Evolutionary conservation across 2,888 invertebrate genomes (phyloP), one percentile per base, ranked within the genome.

Genomic region (Drosophila suboccidentalis): DNA sequence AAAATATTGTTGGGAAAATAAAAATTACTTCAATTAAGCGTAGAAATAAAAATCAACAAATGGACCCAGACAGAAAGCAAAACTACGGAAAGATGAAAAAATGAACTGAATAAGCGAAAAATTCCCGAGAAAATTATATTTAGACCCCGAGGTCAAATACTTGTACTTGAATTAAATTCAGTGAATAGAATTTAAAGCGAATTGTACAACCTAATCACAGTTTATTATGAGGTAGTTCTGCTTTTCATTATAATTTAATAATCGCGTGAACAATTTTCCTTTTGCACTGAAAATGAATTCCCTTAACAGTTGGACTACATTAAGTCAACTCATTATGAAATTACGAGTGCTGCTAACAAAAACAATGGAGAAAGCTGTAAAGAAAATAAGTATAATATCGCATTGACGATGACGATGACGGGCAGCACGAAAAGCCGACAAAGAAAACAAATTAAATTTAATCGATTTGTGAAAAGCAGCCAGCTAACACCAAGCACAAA

Each of bases 361-460:
- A 69, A 58, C 63, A 44, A 36, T 53, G 64, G 41, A 47, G 41
- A 64, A 64, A 68, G 51, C 68, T 44, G 26, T 34, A 46, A 29
- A 11, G 62, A 53, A 64, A 67, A 61, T 53, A 63, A 50, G 39
- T 60, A 53, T 50, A 72, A 63, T 53, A 68, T 67, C 50, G 55
- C 57, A 58, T 55, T 64, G 67, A 38, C 62, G 62, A 55, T 26
- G 26, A 55, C 1, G 26, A 26, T 80, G 78, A 71, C 68, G 67
- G 75, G 58, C 63, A 69, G 75, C 67, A 69, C 54, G 69, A 75
- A 78, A 78, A 71, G 76, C 55, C 82, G 78, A 70, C 74, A 79
- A 80, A 78, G 82, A 85, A 89, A 87, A 87, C 86, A 89, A 89
- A 86, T 89, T 87, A 89, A 87, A 89, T 86, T 86, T 89, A 89